phyloP scores from a whole-genome alignment of 1,140 invertebrate genomes.

The Drosophila ogumai region DNA sequence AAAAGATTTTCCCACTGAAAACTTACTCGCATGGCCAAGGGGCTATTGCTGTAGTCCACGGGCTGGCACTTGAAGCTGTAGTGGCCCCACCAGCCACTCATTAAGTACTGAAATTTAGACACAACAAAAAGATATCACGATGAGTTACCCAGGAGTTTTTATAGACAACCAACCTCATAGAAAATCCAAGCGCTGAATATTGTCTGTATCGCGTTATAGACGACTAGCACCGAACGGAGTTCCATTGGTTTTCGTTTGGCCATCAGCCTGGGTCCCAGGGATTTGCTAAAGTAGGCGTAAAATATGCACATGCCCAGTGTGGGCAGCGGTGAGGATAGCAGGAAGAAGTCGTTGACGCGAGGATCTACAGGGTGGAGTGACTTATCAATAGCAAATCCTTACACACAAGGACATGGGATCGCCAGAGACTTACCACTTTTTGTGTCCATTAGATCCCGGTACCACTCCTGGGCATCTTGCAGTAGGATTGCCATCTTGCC shows the following conservation, averaged over 20 bases:
- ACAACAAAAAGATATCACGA: too few species aligned
- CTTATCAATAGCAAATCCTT: background rate
- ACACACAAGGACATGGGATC: background rate
- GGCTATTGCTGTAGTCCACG: slow-evolving; percentile 94
- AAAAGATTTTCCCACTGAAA: background rate
- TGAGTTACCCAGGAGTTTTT: background rate
- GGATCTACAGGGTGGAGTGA: slow-evolving; percentile 89
- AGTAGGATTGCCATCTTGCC: slow-evolving; percentile 85
- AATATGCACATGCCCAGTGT: slow-evolving; percentile 93
- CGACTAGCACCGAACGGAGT: slow-evolving; percentile 91
- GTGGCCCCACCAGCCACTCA: slow-evolving; percentile 93
- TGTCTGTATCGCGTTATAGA: slow-evolving; percentile 96
- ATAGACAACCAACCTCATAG: slow-evolving; percentile 89
- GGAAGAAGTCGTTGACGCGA: slow-evolving; percentile 94
- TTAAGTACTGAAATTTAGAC: slow-evolving; percentile 89
- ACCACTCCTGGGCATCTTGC: slow-evolving; percentile 89
- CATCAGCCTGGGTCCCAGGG: slow-evolving; percentile 94
- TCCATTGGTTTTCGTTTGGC: slow-evolving; percentile 95
- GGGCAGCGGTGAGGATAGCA: slow-evolving; percentile 96
- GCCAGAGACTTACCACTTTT: slow-evolving; percentile 89
- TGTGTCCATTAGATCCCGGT: slow-evolving; percentile 92
- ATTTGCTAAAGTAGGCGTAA: slow-evolving; percentile 94
- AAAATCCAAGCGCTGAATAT: slow-evolving; percentile 96
- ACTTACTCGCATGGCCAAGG: slow-evolving; percentile 93
- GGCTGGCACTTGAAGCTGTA: slow-evolving; percentile 97